Conservation (phyloP, 2,113 vertebrate species). For the Sylvia atricapilla region DNA sequence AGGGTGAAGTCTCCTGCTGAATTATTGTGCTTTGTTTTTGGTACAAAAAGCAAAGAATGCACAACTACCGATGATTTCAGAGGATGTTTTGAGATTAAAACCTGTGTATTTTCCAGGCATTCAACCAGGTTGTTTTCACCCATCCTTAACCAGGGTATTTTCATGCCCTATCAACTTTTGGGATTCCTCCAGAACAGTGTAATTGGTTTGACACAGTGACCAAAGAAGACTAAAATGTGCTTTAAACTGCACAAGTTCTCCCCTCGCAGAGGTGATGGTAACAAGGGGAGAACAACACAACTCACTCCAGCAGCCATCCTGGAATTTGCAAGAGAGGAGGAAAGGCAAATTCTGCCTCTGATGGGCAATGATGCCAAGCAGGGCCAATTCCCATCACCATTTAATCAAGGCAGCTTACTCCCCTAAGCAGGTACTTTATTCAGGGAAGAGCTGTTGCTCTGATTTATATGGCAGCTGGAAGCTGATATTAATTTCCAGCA, state of each 20-base stretch:
- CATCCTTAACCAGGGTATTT: not conserved
- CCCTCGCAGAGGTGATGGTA: not conserved
- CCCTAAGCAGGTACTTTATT: conserved; percentile 10
- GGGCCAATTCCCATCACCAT: not conserved
- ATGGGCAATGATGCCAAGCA: not conserved
- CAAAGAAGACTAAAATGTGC: not conserved
- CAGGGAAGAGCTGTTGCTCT: conserved; percentile 9
- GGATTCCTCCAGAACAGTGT: not conserved
- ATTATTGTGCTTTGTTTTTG: not conserved
- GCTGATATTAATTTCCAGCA: conserved; percentile 43
- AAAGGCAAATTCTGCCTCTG: not conserved
- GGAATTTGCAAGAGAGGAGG: not conserved
- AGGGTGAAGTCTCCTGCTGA: not conserved
- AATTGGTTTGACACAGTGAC: rapidly evolving
- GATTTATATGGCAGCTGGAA: conserved; percentile 49
- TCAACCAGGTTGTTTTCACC: not conserved
- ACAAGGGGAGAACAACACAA: not conserved
- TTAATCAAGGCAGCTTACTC: conserved; percentile 28
- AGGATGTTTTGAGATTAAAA: not conserved
- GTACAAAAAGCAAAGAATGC: not conserved
- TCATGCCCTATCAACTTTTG: not conserved
- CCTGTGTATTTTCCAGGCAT: not conserved
- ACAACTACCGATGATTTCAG: not conserved
- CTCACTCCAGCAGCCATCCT: rapidly evolving
- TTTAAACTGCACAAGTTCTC: not conserved